Percentiles rank a stretch among this genome's conserved stretches.
Evolutionary conservation across 2,888 invertebrate species (phyloP).

Genomic region (Scaptomyza parva): DNA sequence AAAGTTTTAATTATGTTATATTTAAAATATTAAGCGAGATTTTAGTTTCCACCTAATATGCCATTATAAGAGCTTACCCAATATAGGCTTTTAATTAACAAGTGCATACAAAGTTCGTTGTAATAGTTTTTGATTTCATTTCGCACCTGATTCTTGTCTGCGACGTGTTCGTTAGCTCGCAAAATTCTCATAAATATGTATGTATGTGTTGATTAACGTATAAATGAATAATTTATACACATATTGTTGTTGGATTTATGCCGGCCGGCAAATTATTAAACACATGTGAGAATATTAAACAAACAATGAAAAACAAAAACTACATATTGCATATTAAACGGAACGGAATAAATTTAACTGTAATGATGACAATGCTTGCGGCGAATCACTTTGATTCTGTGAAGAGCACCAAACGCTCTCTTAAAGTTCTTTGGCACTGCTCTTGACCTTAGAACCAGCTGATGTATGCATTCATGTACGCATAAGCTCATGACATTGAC

Average conservation of each 20-base stretch:
- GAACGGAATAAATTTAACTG: background rate
- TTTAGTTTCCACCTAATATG: no score
- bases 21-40: no score
- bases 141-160: slow-evolving; percentile 4
- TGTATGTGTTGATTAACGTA: slow-evolving; percentile 32
- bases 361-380: background rate
- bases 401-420: slow-evolving; percentile 14
- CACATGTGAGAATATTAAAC: slow-evolving; percentile 26
- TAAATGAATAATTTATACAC: slow-evolving; percentile 55
- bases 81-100: background rate
- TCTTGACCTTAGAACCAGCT: slow-evolving; percentile 34
- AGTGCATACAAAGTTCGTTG: slow-evolving; percentile 11
- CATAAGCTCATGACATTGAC: slow-evolving; percentile 49
- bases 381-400: background rate
- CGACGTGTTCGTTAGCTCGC: slow-evolving; percentile 34
- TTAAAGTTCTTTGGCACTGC: slow-evolving; percentile 4
- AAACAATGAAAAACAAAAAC: background rate
- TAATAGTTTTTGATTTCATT: background rate
- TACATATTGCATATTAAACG: background rate
- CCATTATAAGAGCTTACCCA: no score
- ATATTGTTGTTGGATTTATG: slow-evolving; percentile 36
- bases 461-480: slow-evolving; percentile 6
- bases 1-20: no score
- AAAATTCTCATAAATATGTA: slow-evolving; percentile 49
- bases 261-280: slow-evolving; percentile 50